Evolutionary conservation across 2,113 vertebrate genomes (phyloP).

Genomic region (Glareola pratincola): DNA sequence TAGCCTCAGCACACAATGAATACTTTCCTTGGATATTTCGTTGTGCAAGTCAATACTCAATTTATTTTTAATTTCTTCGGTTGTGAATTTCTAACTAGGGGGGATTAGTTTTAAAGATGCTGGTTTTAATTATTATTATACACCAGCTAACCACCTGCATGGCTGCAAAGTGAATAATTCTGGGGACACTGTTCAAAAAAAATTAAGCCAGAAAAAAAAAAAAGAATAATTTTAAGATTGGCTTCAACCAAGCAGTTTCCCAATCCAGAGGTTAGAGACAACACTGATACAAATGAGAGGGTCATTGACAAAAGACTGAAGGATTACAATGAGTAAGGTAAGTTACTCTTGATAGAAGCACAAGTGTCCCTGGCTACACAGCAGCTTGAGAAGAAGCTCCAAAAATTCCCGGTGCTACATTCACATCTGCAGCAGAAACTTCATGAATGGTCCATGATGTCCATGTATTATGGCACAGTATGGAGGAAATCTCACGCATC

Average conservation of each 20-base stretch:
- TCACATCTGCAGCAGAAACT: not conserved
- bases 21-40: not conserved
- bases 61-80: not conserved
- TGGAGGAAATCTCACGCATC: not conserved
- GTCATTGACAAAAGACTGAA: not conserved
- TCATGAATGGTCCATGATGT: not conserved
- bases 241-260: not conserved
- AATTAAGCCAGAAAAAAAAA: not conserved
- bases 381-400: not conserved
- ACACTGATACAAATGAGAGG: not conserved
- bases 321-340: not conserved
- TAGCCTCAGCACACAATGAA: not conserved
- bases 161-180: not conserved
- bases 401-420: not conserved
- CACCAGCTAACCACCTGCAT: not conserved
- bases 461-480: accelerated
- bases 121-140: not conserved
- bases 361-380: not conserved
- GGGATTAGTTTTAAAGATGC: not conserved
- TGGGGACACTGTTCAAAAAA: not conserved
- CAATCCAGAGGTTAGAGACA: not conserved
- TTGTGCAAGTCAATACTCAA: not conserved
- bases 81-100: not conserved
- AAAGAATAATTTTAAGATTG: not conserved
- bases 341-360: not conserved